Conservation (phyloP, 1,140 invertebrate species). For the Heterodera schachtii region DNA sequence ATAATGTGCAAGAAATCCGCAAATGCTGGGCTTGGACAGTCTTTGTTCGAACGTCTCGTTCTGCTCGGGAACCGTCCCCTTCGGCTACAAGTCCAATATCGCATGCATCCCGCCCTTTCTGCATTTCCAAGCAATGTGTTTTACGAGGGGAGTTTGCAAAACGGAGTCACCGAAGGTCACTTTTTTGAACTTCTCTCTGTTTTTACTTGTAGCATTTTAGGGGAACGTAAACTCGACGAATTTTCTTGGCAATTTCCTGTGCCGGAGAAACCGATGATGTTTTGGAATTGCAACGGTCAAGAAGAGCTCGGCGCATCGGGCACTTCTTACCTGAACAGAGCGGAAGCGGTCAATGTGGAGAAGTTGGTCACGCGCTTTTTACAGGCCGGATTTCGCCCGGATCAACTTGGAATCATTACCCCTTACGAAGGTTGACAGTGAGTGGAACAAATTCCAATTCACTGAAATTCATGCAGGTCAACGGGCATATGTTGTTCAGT, state of each 20-base stretch:
- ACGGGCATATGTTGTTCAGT: slow-evolving; percentile 92
- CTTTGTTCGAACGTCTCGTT: slow-evolving; percentile 93
- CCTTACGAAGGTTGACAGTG: slow-evolving; percentile 6
- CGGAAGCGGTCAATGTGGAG: slow-evolving; percentile 96
- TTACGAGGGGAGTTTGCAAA: slow-evolving; percentile 96
- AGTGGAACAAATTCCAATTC: neutral
- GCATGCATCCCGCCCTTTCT: slow-evolving; percentile 92
- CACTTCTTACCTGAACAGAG: slow-evolving; percentile 95
- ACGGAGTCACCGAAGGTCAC: slow-evolving; percentile 87
- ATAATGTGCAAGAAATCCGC: slow-evolving; percentile 98
- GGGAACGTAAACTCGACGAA: slow-evolving; percentile 83
- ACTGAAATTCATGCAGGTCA: slow-evolving; percentile 71
- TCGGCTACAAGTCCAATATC: slow-evolving; percentile 88
- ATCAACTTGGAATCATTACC: slow-evolving; percentile 75
- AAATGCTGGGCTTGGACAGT: slow-evolving; percentile 91
- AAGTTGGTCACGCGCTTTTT: slow-evolving; percentile 92
- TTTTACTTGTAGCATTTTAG: slow-evolving; percentile 66
- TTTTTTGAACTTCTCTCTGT: neutral
- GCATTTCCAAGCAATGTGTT: slow-evolving; percentile 99
- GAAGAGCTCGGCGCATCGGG: slow-evolving; percentile 98
- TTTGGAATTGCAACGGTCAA: slow-evolving; percentile 90
- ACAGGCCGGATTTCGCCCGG: slow-evolving; percentile 89
- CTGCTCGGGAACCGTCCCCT: slow-evolving; percentile 92
- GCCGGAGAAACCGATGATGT: slow-evolving; percentile 95
- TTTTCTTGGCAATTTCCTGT: slow-evolving; percentile 98